A percentile compares a stretch with the other conserved stretches of the same genome.
phyloP scores from a whole-genome alignment of 2,888 invertebrate genomes.

The Diadromus collaris region DNA sequence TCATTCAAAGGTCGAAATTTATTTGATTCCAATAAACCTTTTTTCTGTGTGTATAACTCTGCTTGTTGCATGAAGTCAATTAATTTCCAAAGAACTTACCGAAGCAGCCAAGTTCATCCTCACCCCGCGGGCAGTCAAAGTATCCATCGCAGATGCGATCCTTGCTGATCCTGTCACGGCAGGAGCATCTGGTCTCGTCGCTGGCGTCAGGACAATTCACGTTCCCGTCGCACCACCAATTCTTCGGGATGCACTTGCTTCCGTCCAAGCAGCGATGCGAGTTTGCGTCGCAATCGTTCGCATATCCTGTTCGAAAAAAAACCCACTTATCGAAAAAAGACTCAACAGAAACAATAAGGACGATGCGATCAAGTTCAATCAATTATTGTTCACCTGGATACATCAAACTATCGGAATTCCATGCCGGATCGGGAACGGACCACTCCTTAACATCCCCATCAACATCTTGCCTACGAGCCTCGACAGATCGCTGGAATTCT shows the following conservation, averaged over 20 bases:
- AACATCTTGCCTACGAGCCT: background rate
- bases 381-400: constrained; percentile 32
- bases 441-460: background rate
- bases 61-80: background rate
- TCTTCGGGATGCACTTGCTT: constrained; percentile 81
- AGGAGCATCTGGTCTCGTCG: constrained; percentile 89
- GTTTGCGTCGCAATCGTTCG: constrained; percentile 51
- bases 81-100: constrained; percentile 80
- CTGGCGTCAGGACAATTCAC: constrained; percentile 90
- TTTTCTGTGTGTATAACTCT: background rate
- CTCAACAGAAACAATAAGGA: background rate
- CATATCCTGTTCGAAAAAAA: constrained; percentile 43
- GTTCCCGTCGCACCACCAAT: constrained; percentile 86
- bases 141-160: constrained; percentile 90
- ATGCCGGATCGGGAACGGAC: background rate
- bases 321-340: background rate
- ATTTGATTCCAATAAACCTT: no score
- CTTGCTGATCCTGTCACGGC: constrained; percentile 85
- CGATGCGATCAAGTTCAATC: no score
- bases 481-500: constrained; percentile 65
- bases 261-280: constrained; percentile 67
- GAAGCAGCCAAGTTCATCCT: constrained; percentile 90
- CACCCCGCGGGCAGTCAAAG: constrained; percentile 90
- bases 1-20: constrained; percentile 14
- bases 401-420: constrained; percentile 8